These are phyloP conservation scores for Vanessa atalanta DNA, from an alignment of 1,140 invertebrate genomes.

Conservation along the genomic window DNA sequence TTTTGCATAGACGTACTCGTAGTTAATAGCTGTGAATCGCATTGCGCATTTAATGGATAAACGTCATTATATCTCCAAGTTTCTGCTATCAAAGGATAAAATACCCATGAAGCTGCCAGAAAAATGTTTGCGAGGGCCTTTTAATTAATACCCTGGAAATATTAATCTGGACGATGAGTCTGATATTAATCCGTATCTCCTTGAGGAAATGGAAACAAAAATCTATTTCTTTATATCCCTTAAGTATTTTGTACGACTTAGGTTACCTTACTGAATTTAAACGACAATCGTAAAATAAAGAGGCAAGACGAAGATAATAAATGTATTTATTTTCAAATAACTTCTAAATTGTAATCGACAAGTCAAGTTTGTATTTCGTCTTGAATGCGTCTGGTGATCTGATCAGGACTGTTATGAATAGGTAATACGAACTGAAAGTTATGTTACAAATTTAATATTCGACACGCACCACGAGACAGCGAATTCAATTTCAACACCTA, in stretches of 20 bases:
- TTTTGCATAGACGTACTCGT: too few species aligned
- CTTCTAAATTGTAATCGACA: too few species aligned
- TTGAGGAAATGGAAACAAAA: not conserved
- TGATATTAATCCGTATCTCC: conserved; percentile 5
- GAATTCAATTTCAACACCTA: conserved; percentile 24
- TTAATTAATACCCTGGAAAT: conserved; percentile 28
- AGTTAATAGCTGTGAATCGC: not conserved
- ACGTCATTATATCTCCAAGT: conserved; percentile 10
- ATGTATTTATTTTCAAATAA: too few species aligned
- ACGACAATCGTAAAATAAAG: too few species aligned
- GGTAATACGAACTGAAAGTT: not conserved
- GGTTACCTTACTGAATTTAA: not conserved
- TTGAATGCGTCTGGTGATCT: too few species aligned
- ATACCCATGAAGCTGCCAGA: conserved; percentile 15
- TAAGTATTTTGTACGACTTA: not conserved
- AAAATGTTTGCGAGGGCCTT: conserved; percentile 25
- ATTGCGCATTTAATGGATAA: conserved; percentile 4
- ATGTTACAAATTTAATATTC: conserved; percentile 3
- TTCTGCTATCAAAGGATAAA: conserved; percentile 17
- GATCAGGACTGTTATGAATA: not conserved
- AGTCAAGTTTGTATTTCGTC: too few species aligned
- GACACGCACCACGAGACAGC: not conserved
- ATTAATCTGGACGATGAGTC: conserved; percentile 3
- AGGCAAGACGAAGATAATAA: too few species aligned
- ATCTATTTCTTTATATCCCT: not conserved